phyloP scores from a whole-genome alignment of 1,140 invertebrate genomes.

The Bacillus rossius region DNA sequence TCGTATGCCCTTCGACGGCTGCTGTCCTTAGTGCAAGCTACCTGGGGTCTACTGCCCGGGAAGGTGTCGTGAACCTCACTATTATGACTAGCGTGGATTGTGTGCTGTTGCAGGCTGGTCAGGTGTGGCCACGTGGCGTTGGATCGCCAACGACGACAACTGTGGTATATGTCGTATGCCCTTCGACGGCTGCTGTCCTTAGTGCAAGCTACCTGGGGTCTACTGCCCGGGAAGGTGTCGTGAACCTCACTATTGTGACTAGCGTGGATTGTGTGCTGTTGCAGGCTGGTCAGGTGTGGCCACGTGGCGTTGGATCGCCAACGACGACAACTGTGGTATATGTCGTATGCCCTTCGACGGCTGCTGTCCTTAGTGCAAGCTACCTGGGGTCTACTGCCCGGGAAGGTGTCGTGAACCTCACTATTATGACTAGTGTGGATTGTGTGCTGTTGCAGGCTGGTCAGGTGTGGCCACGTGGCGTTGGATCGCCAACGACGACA shows the following conservation, averaged over 20 bases:
- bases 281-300: slow-evolving; percentile 91
- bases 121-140: slow-evolving; percentile 95
- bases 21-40: too few relatives aligned
- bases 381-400: slow-evolving; percentile 98
- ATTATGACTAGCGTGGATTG: too few relatives aligned
- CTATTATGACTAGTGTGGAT: too few relatives aligned
- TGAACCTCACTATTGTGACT: too few relatives aligned
- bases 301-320: slow-evolving; percentile 97
- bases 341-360: slow-evolving; percentile 98
- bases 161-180: slow-evolving; percentile 99
- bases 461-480: slow-evolving; percentile 95
- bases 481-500: slow-evolving; percentile 98
- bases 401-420: too few relatives aligned
- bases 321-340: slow-evolving; percentile 99
- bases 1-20: too few relatives aligned
- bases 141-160: slow-evolving; percentile 98
- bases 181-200: slow-evolving; percentile 97
- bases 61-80: too few relatives aligned
- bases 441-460: slow-evolving; percentile 73
- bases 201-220: slow-evolving; percentile 97
- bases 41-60: too few relatives aligned
- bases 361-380: slow-evolving; percentile 97
- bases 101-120: slow-evolving; percentile 78
- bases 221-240: too few relatives aligned
- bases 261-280: too few relatives aligned